phyloP scores from a whole-genome alignment of 2,888 invertebrate species.

The Trachelus tabidus region DNA sequence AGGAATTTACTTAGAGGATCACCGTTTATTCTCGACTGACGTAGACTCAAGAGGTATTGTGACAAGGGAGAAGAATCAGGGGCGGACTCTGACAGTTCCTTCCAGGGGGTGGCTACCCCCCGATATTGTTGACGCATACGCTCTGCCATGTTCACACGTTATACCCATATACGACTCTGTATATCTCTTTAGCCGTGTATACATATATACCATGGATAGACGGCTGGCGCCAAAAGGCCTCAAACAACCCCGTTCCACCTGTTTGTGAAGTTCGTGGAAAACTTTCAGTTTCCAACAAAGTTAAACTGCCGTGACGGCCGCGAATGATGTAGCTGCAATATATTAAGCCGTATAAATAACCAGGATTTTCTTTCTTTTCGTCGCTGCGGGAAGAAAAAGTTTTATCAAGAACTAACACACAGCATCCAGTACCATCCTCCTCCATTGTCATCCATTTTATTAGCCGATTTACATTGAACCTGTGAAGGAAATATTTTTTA shows the following conservation, averaged over 20 bases:
- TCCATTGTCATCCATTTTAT: neutral
- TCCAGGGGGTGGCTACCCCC: neutral
- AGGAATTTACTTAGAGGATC: neutral
- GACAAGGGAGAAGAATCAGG: neutral
- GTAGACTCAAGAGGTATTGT: neutral
- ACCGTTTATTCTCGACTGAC: neutral
- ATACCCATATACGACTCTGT: neutral
- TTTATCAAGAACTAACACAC: neutral
- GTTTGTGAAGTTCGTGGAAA: constrained; percentile 48
- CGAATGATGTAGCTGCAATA: neutral
- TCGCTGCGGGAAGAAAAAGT: neutral
- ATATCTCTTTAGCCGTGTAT: neutral
- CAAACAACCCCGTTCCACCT: constrained; percentile 46
- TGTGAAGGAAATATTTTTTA: neutral
- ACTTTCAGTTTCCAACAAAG: constrained; percentile 47
- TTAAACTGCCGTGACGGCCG: neutral
- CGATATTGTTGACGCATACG: constrained; percentile 1
- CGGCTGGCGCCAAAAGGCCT: constrained; percentile 46
- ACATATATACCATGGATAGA: neutral
- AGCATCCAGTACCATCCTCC: neutral
- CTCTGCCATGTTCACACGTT: neutral
- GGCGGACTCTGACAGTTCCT: neutral
- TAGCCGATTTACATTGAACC: neutral
- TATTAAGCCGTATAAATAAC: constrained; percentile 2
- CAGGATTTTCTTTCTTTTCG: neutral